phyloP scores from a whole-genome alignment of 2,888 invertebrate genomes.

The Caenorhabditis doughertyi region DNA sequence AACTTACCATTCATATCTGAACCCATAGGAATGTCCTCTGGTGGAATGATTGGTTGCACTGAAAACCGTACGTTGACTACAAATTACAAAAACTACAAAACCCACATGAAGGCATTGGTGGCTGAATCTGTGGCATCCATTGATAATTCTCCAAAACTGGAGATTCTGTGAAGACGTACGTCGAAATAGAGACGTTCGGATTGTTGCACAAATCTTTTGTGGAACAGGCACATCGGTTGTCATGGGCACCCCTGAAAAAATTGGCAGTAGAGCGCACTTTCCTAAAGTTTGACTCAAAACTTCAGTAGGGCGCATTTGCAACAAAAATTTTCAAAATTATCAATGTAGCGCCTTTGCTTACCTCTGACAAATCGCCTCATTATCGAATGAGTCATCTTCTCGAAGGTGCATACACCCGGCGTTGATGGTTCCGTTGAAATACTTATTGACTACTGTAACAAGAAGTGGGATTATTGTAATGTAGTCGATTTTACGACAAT shows the following conservation, averaged over 20 bases:
- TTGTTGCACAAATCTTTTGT: conserved; percentile 63
- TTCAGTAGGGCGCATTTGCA: too few species aligned
- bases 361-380: conserved; percentile 67
- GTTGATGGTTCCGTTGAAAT: conserved; percentile 73
- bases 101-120: conserved; percentile 50
- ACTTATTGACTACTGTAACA: conserved; percentile 71
- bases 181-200: conserved; percentile 55
- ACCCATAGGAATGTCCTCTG: conserved; percentile 19
- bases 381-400: conserved; percentile 54
- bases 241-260: conserved; percentile 52
- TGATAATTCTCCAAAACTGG: conserved; percentile 63
- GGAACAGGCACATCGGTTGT: conserved; percentile 66
- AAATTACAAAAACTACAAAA: too few species aligned
- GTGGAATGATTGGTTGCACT: conserved; percentile 45
- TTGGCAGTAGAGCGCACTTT: background rate
- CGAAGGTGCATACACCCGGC: conserved; percentile 69
- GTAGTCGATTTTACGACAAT: too few species aligned
- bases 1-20: conserved; percentile 20
- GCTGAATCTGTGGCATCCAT: conserved; percentile 69
- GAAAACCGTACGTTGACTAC: too few species aligned
- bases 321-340: too few species aligned
- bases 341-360: too few species aligned
- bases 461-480: background rate
- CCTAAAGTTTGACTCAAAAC: too few species aligned
- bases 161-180: conserved; percentile 59